Evolutionary conservation across 2,113 vertebrate species (phyloP).

Genomic region (Lamprologus tigripictilis): DNA sequence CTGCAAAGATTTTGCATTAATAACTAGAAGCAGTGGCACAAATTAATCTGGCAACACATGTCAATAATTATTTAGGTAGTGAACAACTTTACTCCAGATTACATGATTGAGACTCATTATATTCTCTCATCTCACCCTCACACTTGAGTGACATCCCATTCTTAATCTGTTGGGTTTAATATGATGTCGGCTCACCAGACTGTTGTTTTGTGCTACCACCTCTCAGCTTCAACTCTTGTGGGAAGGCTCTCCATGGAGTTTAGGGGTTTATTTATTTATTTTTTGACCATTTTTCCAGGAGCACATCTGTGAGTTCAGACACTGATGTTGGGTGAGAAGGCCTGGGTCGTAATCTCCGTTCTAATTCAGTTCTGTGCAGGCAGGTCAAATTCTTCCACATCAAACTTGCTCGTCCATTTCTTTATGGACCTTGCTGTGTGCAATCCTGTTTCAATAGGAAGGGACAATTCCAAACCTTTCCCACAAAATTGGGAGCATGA

Average conservation of each 20-base stretch:
- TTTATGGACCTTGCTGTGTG: neutral
- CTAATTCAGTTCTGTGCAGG: neutral
- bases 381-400: neutral
- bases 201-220: neutral
- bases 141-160: neutral
- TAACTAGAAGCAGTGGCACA: neutral
- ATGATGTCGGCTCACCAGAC: neutral
- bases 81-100: neutral
- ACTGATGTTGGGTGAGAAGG: neutral
- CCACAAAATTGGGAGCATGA: neutral
- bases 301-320: neutral
- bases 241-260: neutral
- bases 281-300: neutral
- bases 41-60: neutral
- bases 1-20: neutral
- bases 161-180: neutral
- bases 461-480: neutral
- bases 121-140: neutral
- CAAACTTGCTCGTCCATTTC: neutral
- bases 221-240: neutral
- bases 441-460: neutral
- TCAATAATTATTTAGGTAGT: neutral
- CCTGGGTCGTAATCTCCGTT: neutral
- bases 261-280: neutral
- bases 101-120: neutral